Evolutionary conservation across 1,140 invertebrate species (phyloP), one percentile per base, ranked within the genome.

Genomic region (Trichogramma pretiosum): DNA sequence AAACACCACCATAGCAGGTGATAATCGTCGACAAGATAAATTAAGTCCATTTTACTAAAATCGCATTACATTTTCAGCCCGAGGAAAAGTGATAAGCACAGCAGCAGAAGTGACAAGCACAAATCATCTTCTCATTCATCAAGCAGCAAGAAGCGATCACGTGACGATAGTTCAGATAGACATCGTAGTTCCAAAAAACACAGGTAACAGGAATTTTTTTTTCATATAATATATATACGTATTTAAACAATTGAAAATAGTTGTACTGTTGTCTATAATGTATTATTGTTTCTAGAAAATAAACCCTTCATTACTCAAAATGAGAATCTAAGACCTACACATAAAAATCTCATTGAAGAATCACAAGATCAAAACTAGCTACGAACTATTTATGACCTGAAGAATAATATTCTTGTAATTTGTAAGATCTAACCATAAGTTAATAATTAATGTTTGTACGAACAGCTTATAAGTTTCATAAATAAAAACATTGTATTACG

Each of bases 121-220:
- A 69, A 59, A 35, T 71, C 68, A 5, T 65, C 63, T 14, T 64
- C 74, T 14, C 50, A 47, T 61, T 73, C 76, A 41, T 72, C 70
- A 38, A 64, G 58, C 40, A 68, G 60, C 52, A 79, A 74, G 52
- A 89, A 88, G 64, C 76, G 86, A 24, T 77, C 81, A 9, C 76
- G 83, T 19, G 84, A 87, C 23, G 81, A 84, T 46, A 85, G 82
- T 57, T 70, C 74, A n/a, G 83, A 85, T 30, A 76, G 75, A 59
- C 65, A 76, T 10, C 80, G 77, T 54, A 76, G 74, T 48, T 73
- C 79, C 37, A 87, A 87, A 62, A 85, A 78, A 69, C 77, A 80
- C 17, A 84, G 72, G 74, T 82, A 64, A 23, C 35, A 35, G n/a
- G n/a, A 23, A 45, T 28, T 16, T 37, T n/a, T 13, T 37, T 4